Percentiles rank a stretch among this genome's conserved stretches.
These are phyloP conservation scores for Melanotaenia trifasciata DNA, from an alignment of 2,797 vertebrate species.

Conservation along the genomic window DNA sequence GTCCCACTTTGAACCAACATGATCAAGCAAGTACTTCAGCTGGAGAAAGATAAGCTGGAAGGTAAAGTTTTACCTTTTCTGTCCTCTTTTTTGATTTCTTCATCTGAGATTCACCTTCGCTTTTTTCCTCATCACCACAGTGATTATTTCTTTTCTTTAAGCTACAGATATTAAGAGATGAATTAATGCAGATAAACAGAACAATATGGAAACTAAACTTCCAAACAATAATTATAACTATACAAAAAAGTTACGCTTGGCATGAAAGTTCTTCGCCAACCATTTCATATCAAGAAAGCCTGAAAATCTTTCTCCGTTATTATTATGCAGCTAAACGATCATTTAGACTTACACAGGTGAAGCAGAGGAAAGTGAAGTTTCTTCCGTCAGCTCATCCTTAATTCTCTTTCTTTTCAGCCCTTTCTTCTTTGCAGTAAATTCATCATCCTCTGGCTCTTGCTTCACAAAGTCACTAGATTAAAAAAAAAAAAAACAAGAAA, in stretches of 20 bases:
- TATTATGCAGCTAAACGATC: neutral
- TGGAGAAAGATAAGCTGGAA: neutral
- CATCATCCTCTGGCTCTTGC: conserved; percentile 61
- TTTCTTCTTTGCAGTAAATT: conserved; percentile 71
- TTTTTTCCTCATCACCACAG: conserved; percentile 13
- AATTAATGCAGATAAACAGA: neutral
- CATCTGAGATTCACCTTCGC: conserved; percentile 13
- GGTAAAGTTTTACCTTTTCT: conserved; percentile 48
- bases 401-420: conserved; percentile 75
- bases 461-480: conserved; percentile 57
- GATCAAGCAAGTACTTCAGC: neutral
- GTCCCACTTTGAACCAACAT: neutral
- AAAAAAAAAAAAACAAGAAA: neutral
- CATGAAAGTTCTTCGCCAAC: neutral
- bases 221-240: too few species aligned
- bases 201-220: neutral
- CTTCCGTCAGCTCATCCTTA: conserved; percentile 63
- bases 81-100: conserved; percentile 49
- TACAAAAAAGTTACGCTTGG: too few species aligned
- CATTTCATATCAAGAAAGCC: too few species aligned
- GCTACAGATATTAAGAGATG: conserved; percentile 21
- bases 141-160: conserved; percentile 32
- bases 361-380: conserved; percentile 6
- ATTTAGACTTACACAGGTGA: conserved; percentile 61
- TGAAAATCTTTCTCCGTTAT: too few species aligned